A percentile compares a stretch with the other conserved stretches of the same genome.
Conservation (phyloP, 35 echinoderm and acorn worm genomes). For the Stichopus chloronotus region DNA sequence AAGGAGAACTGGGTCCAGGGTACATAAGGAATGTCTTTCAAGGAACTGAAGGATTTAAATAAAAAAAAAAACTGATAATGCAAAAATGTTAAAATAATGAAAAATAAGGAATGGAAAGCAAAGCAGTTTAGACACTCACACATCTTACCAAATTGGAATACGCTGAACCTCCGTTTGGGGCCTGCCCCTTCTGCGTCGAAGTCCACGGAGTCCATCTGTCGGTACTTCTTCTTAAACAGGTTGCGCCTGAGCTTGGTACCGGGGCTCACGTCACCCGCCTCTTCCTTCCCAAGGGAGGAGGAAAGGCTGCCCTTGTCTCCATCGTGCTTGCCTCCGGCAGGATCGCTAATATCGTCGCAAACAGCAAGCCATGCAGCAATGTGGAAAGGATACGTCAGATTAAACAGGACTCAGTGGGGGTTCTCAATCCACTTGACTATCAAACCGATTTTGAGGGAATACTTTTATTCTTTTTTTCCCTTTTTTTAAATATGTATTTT, state of each 20-base stretch:
- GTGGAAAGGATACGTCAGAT: background rate
- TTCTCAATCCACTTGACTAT: background rate
- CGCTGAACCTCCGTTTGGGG: constrained; percentile 86
- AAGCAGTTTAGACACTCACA: constrained; percentile 61
- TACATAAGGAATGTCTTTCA: background rate
- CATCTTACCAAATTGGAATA: constrained; percentile 96
- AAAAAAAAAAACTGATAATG: background rate
- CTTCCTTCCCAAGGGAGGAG: constrained; percentile 73
- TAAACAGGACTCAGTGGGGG: background rate
- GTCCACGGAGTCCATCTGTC: constrained; percentile 55
- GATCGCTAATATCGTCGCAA: constrained; percentile 37
- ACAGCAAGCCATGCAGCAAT: constrained; percentile 8
- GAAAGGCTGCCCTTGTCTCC: constrained; percentile 68
- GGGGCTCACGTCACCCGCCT: constrained; percentile 86
- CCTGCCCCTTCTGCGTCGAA: constrained; percentile 61
- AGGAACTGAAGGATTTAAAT: constrained; percentile 11
- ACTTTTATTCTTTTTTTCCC: no score
- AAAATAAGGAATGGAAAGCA: constrained; percentile 4
- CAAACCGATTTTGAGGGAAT: background rate
- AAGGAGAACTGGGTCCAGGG: background rate
- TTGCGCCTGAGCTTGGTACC: constrained; percentile 82
- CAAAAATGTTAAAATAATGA: constrained; percentile 25
- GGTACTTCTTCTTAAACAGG: constrained; percentile 81
- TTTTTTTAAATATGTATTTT: no score
- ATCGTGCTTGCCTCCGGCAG: constrained; percentile 55